phyloP scores from a whole-genome alignment of 2,888 invertebrate species.

The Acleris sparsana region DNA sequence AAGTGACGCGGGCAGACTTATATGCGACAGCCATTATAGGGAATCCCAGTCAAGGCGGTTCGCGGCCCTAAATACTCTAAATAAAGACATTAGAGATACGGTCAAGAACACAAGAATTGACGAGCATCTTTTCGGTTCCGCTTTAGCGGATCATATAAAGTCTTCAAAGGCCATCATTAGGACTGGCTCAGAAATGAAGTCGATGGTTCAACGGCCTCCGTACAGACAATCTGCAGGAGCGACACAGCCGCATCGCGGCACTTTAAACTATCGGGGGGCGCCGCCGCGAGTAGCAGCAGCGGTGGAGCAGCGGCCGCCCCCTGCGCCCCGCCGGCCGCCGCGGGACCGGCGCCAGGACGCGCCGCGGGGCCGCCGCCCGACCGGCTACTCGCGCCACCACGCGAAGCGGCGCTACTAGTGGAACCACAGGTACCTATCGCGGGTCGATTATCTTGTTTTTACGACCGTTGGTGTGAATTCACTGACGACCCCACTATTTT shows the following conservation, averaged over 20 bases:
- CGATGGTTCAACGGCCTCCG: neutral
- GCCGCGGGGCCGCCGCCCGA: conserved; percentile 2
- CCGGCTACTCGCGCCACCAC: neutral
- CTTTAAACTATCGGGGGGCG: conserved; percentile 35
- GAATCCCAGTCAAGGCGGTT: conserved; percentile 22
- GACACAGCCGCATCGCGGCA: neutral
- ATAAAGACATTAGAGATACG: conserved; percentile 26
- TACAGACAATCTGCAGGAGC: neutral
- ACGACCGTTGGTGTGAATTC: conserved; percentile 28
- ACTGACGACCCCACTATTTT: conserved; percentile 32
- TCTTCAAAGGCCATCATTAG: conserved; percentile 29
- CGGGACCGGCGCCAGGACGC: conserved; percentile 28
- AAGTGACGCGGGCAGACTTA: no score
- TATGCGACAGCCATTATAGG: no score
- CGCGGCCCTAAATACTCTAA: conserved; percentile 28
- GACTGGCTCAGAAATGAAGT: conserved; percentile 23
- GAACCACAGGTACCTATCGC: conserved; percentile 25
- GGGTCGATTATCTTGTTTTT: conserved; percentile 29
- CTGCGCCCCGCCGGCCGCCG: no score
- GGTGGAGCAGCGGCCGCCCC: conserved; percentile 28
- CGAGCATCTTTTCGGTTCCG: conserved; percentile 30
- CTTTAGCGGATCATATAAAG: conserved; percentile 32
- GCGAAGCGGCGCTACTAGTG: conserved; percentile 5
- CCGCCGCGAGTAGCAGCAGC: conserved; percentile 15
- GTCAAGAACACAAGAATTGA: conserved; percentile 31